Percentiles rank a stretch among this genome's conserved stretches.
phyloP scores from a whole-genome alignment of 2,888 invertebrate species.

The Candidula unifasciata region DNA sequence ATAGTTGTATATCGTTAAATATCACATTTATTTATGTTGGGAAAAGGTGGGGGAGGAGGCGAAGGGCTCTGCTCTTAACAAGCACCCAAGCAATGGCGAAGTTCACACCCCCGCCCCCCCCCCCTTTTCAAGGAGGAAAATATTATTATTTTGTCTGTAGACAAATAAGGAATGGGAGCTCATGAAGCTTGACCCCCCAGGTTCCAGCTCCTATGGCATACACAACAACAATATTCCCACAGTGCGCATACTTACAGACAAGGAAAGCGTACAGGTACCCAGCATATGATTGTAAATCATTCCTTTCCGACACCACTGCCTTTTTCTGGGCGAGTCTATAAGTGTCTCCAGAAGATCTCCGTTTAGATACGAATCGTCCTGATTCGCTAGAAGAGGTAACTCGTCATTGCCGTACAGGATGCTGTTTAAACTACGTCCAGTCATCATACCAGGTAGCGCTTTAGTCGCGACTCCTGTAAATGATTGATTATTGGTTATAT shows the following conservation, averaged over 20 bases:
- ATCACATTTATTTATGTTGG: too few relatives aligned
- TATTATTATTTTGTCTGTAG: too few relatives aligned
- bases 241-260: constrained; percentile 25
- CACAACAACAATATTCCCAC: too few relatives aligned
- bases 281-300: constrained; percentile 53
- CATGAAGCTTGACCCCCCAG: too few relatives aligned
- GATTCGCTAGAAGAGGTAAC: not conserved
- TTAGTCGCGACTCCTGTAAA: not conserved
- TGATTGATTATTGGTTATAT: not conserved
- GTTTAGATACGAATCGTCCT: not conserved
- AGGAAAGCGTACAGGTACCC: constrained; percentile 47
- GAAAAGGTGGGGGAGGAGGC: too few relatives aligned
- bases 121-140: too few relatives aligned
- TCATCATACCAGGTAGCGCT: not conserved
- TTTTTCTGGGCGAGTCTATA: constrained; percentile 47
- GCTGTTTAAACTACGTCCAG: not conserved
- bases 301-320: constrained; percentile 55
- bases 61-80: too few relatives aligned
- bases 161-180: too few relatives aligned
- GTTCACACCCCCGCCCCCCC: too few relatives aligned
- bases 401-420: not conserved
- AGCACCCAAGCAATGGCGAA: too few relatives aligned
- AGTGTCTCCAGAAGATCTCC: constrained; percentile 42
- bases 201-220: too few relatives aligned
- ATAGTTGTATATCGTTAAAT: too few relatives aligned